Evolutionary conservation across 2,113 vertebrate genomes (phyloP), one percentile per base, ranked within the genome.

Genomic region (Sander lucioperca): DNA sequence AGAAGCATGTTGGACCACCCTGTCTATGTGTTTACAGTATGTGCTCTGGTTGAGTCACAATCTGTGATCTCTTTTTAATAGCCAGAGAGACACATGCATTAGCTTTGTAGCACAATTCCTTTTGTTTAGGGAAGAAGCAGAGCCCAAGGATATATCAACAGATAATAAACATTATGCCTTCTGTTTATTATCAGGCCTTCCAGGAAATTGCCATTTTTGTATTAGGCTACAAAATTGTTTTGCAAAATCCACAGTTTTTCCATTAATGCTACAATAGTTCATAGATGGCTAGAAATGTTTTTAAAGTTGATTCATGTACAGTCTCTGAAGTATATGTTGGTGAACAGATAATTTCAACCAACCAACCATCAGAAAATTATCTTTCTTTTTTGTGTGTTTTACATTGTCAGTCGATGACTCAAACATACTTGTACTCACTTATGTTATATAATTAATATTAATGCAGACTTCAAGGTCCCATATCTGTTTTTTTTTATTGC

Each of bases 61-160:
- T 91, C 88, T 94, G 90, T 88, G 91, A 92, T 93, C 85, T 91
- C 84, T 87, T 87, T 91, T 92, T 93, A 93, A 92, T 89, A 92
- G 91, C 86, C 82, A 56, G 82, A 78, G 77, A 84, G 86, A 90
- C 85, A 69, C 82, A 87, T 87, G 86, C 88, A 88, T 86, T 87
- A 87, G 84, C 88, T 85, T 83, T 86, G 92, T 81, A 85, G 86
- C 84, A 77, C 80, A 78, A 72, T 79, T 91, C 63, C 54, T 85
- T 83, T 91, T 85, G 84, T 91, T 89, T 77, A 85, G 85, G 56
- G 69, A 70, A 68, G 75, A 71, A 81, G 86, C 83, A 63, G 70
- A 88, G 86, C 82, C 82, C 15, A 27, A 57, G 82, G 86, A 89
- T 86, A 50, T 70, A 87, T 92, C 86, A 87, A 76, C 83, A 82